Conservation (phyloP, 2,888 invertebrate species). For the Fragum whitleyi region DNA sequence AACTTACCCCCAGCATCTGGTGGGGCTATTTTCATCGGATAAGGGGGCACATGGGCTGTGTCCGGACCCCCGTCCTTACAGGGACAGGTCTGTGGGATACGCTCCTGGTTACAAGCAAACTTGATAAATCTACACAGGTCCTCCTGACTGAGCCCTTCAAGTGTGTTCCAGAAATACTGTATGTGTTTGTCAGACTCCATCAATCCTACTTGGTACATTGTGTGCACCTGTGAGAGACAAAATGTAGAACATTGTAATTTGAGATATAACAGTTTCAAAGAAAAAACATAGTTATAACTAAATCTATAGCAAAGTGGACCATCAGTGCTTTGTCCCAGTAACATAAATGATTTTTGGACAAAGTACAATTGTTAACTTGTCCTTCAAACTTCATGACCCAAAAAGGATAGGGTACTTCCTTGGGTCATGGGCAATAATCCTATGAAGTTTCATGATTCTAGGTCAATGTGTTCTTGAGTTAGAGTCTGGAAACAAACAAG, state of each 20-base stretch:
- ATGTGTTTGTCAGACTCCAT: constrained; percentile 84
- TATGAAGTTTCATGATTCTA: too few relatives aligned
- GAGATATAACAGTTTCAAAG: neutral
- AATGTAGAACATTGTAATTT: neutral
- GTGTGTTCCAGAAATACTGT: constrained; percentile 83
- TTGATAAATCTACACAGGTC: constrained; percentile 84
- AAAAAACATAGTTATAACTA: too few relatives aligned
- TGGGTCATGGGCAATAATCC: too few relatives aligned
- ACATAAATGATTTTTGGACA: too few relatives aligned
- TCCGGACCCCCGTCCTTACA: constrained; percentile 82
- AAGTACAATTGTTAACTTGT: too few relatives aligned
- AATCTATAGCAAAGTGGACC: too few relatives aligned
- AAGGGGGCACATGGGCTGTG: constrained; percentile 84
- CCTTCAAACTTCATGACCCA: too few relatives aligned
- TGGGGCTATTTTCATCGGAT: constrained; percentile 85
- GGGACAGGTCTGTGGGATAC: constrained; percentile 83
- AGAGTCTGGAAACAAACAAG: too few relatives aligned
- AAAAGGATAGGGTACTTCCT: too few relatives aligned
- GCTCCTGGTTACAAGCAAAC: constrained; percentile 85
- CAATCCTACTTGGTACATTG: constrained; percentile 85
- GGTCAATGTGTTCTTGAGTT: too few relatives aligned
- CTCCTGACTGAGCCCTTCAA: constrained; percentile 82
- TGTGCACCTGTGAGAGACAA: constrained; percentile 78
- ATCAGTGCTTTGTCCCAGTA: too few relatives aligned
- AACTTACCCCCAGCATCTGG: constrained; percentile 77